Conservation (phyloP, 2,113 vertebrate genomes). For the Charina bottae region DNA sequence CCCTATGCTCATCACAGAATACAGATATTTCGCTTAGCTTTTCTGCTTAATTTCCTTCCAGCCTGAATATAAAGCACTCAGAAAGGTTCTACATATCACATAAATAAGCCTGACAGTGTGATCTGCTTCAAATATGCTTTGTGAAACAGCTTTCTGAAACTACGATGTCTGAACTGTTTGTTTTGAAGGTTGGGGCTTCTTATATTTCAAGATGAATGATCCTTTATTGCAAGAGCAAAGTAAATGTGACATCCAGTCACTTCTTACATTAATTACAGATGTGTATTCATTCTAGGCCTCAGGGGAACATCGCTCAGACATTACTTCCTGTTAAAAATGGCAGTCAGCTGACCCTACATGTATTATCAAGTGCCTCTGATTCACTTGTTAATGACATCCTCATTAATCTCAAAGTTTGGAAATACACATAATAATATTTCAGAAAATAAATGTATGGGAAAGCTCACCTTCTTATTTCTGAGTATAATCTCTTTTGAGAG, state of each 20-base stretch:
- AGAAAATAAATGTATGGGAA: not conserved
- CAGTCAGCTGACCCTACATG: slow-evolving; percentile 30
- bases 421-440: slow-evolving; percentile 14
- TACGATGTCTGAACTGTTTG: not conserved
- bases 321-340: slow-evolving; percentile 31
- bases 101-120: not conserved
- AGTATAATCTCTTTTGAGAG: not conserved
- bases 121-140: not conserved
- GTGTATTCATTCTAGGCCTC: slow-evolving; percentile 6
- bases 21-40: not conserved
- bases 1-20: not conserved
- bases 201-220: slow-evolving; percentile 32
- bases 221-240: slow-evolving; percentile 24
- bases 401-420: slow-evolving; percentile 39
- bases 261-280: slow-evolving; percentile 30
- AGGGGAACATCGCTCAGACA: not conserved
- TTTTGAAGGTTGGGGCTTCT: not conserved
- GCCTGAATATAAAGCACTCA: slow-evolving; percentile 16
- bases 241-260: slow-evolving; percentile 20
- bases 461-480: not conserved
- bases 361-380: slow-evolving; percentile 11
- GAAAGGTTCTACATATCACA: not conserved
- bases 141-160: not conserved
- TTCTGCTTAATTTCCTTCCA: not conserved
- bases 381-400: slow-evolving; percentile 34